A percentile compares a stretch with the other conserved stretches of the same genome.
Conservation (phyloP, 2,797 vertebrate species). For the Periophthalmus magnuspinnatus region DNA sequence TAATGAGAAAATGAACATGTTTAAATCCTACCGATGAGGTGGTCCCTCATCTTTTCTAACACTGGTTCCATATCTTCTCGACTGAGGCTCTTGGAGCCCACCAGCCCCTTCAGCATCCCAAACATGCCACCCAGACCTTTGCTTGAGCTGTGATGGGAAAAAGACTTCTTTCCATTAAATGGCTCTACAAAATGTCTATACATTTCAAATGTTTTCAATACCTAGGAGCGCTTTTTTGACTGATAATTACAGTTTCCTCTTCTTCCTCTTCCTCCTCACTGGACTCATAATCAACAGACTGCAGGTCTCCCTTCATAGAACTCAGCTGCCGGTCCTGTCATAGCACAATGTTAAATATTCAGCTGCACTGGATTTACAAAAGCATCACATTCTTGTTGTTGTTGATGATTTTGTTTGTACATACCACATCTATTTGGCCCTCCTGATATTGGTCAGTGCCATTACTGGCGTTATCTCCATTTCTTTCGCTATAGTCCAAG, state of each 20-base stretch:
- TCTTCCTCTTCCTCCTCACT: slow-evolving; percentile 78
- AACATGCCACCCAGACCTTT: slow-evolving; percentile 93
- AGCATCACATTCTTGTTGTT: background rate
- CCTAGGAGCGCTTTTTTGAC: slow-evolving; percentile 59
- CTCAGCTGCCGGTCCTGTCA: slow-evolving; percentile 63
- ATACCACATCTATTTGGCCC: slow-evolving; percentile 71
- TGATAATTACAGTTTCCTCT: slow-evolving; percentile 56
- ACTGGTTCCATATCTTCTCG: slow-evolving; percentile 92
- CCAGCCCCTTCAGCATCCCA: slow-evolving; percentile 96
- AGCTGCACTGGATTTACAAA: background rate
- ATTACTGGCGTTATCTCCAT: slow-evolving; percentile 77
- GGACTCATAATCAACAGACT: slow-evolving; percentile 89
- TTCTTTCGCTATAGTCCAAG: slow-evolving; percentile 87
- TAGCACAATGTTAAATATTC: slow-evolving; percentile 25
- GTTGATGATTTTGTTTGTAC: background rate
- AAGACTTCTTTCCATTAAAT: background rate
- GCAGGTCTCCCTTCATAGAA: slow-evolving; percentile 86
- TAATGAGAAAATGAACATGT: background rate
- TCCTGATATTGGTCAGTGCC: slow-evolving; percentile 66
- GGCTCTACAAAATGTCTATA: background rate
- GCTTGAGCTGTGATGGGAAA: slow-evolving; percentile 63
- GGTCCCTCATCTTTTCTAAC: slow-evolving; percentile 97
- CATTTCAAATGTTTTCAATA: slow-evolving; percentile 22
- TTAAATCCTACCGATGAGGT: slow-evolving; percentile 85
- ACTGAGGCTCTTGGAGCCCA: slow-evolving; percentile 93